Base-by-base conservation (phyloP, 2,797 vertebrate genomes). In the Columba guinea region DNA sequence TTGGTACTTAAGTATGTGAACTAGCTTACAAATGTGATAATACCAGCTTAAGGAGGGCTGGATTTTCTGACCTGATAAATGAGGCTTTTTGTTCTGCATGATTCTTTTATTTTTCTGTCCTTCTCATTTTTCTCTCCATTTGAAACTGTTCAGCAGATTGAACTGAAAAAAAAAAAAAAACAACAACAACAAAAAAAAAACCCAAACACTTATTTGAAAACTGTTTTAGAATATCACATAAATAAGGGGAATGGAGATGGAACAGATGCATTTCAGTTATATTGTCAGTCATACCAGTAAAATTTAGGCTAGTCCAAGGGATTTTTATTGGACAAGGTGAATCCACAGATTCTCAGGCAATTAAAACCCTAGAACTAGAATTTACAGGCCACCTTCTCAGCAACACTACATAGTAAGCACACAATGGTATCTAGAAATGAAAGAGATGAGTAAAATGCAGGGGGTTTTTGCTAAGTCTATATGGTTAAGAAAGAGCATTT, bases 21-120 rank as follows among this genome's bases (percentile, higher is more conserved):
- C 18, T 84, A 59, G 9, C 53, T 94, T 80, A 67, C 58, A 92
- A 93, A 87, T 63, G 41, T 53, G 58, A 84, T 86, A 90, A 78
- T 51, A 68, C 5, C 37, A 30, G 16, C 22, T 71, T 82, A 48
- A 55, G 18, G 28, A 90, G 10, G 9, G 78, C 63, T 92, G 39
- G 58, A 69, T 92, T 92, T 95, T 90, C 46, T 92, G 37, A 52
- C 64, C 58, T 90, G 28, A 85, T 83, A 80, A 93, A 94, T 80
- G n/a, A 92, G 14, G 6, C 10, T 64, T 89, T 88, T 91, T 48
- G 8, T 84, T 91, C 60, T 77, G 51, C 27, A 17, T 65, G 34
- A 52, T 70, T 69, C 23, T 64, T 89, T 52, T 67, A 16, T 30
- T 73, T 70, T 90, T 77, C 71, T 64, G 14, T 63, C 32, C 44